phyloP scores from a whole-genome alignment of 1,140 invertebrate species.

The Drosophila subpulchrella region DNA sequence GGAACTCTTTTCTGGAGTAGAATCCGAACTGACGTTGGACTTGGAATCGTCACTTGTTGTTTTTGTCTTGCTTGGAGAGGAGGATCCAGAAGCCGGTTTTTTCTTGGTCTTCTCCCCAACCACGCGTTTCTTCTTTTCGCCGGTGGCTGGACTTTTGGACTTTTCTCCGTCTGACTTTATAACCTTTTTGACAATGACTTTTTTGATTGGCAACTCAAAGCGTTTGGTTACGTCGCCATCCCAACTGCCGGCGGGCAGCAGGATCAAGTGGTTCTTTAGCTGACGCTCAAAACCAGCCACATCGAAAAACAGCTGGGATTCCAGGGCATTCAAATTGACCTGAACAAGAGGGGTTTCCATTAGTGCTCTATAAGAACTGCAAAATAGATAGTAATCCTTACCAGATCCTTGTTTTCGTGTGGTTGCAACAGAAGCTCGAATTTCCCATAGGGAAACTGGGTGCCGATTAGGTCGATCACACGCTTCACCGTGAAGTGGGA shows the following conservation, averaged over 20 bases:
- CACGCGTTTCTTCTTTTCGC: conserved; percentile 54
- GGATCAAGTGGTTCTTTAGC: conserved; percentile 69
- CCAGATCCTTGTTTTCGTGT: conserved; percentile 64
- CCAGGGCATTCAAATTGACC: conserved; percentile 72
- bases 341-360: conserved; percentile 1
- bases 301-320: conserved; percentile 55
- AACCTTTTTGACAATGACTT: conserved; percentile 37
- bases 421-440: conserved; percentile 85
- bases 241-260: conserved; percentile 68
- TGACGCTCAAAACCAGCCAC: conserved; percentile 68
- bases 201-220: conserved; percentile 65
- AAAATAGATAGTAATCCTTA: conserved; percentile 17
- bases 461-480: conserved; percentile 85
- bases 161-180: conserved; percentile 53
- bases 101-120: conserved; percentile 32
- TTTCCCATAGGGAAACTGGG: conserved; percentile 85
- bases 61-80: conserved; percentile 35
- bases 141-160: conserved; percentile 40
- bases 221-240: conserved; percentile 70
- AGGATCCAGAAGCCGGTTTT: conserved; percentile 24
- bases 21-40: neutral
- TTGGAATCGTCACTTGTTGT: conserved; percentile 14
- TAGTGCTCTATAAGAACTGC: neutral
- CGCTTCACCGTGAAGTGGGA: conserved; percentile 85
- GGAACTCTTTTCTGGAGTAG: conserved; percentile 13